phyloP scores from a whole-genome alignment of 2,797 vertebrate species.

The Rhinoraja longicauda region DNA sequence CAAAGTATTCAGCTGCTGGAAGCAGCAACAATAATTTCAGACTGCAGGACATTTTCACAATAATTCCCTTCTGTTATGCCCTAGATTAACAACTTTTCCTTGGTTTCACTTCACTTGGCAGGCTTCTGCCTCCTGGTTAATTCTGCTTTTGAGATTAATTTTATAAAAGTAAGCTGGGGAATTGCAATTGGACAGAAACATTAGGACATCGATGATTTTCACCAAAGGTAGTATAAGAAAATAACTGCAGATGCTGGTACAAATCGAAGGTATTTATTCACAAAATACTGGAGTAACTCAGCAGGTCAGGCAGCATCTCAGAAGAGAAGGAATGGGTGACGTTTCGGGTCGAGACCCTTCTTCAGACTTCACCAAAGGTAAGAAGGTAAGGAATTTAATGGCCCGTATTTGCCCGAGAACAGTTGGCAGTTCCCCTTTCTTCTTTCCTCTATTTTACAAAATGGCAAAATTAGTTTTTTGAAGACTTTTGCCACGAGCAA shows the following conservation, averaged over 20 bases:
- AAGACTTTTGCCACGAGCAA: background rate
- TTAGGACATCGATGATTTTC: background rate
- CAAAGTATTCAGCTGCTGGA: background rate
- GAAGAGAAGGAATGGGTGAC: too few relatives aligned
- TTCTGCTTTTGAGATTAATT: background rate
- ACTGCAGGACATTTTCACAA: background rate
- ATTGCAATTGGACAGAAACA: background rate
- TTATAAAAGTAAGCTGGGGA: background rate
- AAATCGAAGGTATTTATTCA: too few relatives aligned
- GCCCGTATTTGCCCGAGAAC: too few relatives aligned
- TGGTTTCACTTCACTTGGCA: background rate
- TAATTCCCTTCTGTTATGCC: background rate
- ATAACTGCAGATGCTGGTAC: too few relatives aligned
- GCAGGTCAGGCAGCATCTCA: too few relatives aligned
- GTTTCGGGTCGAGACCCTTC: too few relatives aligned
- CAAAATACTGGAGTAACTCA: too few relatives aligned
- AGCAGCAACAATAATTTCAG: background rate
- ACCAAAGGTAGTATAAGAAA: too few relatives aligned
- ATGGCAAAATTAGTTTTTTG: background rate
- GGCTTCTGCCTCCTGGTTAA: background rate
- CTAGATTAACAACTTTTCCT: background rate
- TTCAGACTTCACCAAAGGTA: too few relatives aligned
- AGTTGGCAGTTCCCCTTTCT: background rate
- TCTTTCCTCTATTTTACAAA: background rate
- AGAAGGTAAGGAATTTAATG: too few relatives aligned